Evolutionary conservation across 2,888 invertebrate species (phyloP).

Genomic region (Byasa hedistus): DNA sequence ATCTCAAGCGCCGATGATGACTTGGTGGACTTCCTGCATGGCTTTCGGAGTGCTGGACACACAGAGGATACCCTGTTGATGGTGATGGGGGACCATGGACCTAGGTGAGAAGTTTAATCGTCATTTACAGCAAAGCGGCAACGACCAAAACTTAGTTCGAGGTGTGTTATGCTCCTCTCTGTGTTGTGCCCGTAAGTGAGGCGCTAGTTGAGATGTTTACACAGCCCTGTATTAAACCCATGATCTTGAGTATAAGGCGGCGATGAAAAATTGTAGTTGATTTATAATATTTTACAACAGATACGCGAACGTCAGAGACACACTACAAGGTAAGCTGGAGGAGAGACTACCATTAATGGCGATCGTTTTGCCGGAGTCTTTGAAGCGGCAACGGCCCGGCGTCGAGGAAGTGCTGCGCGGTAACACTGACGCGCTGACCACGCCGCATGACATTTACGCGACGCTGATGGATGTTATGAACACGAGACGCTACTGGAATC

Average conservation of each 20-base stretch:
- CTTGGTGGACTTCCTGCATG: constrained; percentile 82
- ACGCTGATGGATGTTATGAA: constrained; percentile 86
- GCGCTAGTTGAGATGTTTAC: not conserved
- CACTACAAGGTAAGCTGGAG: constrained; percentile 94
- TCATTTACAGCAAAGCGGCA: not conserved
- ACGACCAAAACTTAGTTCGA: not conserved
- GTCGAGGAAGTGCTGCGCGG: constrained; percentile 81
- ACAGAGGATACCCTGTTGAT: constrained; percentile 91
- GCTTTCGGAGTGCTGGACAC: constrained; percentile 78
- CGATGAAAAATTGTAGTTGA: not conserved
- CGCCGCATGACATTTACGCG: constrained; percentile 94
- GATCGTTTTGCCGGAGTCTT: constrained; percentile 86
- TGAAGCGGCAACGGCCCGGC: constrained; percentile 80
- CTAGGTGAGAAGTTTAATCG: constrained; percentile 4
- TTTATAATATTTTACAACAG: constrained; percentile 67
- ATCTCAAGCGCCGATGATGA: constrained; percentile 89
- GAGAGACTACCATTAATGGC: constrained; percentile 94
- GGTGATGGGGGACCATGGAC: constrained; percentile 87
- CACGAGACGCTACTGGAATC: constrained; percentile 54
- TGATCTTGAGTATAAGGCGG: no score
- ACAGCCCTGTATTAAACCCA: not conserved
- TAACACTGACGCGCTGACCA: constrained; percentile 86
- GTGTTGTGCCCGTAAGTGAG: not conserved
- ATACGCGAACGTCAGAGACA: constrained; percentile 89
- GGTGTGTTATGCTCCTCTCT: no score